These are phyloP conservation scores for Pitangus sulphuratus DNA, from an alignment of 2,797 vertebrate species.

Conservation along the genomic window DNA sequence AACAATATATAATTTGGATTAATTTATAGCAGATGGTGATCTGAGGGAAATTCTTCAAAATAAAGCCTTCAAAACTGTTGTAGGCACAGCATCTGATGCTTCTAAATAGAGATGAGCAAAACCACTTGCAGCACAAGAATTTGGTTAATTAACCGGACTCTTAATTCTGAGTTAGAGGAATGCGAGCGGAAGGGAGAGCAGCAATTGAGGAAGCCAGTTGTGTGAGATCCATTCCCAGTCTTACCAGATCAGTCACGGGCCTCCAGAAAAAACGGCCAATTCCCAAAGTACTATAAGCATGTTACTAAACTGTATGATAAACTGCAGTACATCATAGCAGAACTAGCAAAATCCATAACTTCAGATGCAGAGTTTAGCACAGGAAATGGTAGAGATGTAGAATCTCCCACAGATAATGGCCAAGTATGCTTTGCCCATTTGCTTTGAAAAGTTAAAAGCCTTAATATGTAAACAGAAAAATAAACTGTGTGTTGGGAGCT, in stretches of 20 bases:
- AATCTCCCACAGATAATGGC: neutral
- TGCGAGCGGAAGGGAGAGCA: accelerated
- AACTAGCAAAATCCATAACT: neutral
- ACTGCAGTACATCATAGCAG: neutral
- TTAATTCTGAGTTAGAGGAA: neutral
- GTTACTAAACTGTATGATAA: neutral
- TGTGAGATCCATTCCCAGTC: neutral
- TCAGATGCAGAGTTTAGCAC: neutral
- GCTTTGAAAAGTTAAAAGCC: neutral
- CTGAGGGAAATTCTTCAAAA: neutral
- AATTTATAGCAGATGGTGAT: neutral
- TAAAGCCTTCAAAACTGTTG: neutral
- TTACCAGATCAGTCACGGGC: neutral
- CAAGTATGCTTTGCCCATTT: neutral
- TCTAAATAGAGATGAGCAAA: neutral
- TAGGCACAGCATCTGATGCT: neutral
- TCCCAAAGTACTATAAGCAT: neutral
- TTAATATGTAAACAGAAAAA: neutral
- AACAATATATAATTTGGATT: neutral
- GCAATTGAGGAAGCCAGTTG: neutral
- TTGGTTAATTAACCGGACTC: neutral
- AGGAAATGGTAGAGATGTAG: neutral
- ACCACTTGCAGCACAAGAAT: neutral
- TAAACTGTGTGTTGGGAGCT: neutral
- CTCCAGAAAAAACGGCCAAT: neutral